Evolutionary conservation across 2,797 vertebrate species (phyloP).

Genomic region (Eremophila alpestris): DNA sequence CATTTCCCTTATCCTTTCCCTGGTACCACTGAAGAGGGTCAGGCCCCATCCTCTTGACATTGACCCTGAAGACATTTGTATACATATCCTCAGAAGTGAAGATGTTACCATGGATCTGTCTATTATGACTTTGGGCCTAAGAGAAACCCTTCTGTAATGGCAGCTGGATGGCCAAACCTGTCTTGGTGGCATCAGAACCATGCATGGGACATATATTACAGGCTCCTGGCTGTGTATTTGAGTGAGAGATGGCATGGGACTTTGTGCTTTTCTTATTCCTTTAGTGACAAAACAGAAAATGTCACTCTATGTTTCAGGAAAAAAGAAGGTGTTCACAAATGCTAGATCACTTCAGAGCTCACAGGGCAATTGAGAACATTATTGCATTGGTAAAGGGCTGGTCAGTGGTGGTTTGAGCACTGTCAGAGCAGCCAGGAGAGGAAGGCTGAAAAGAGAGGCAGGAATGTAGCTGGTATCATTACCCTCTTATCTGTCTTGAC

Average conservation of each 20-base stretch:
- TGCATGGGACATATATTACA: not conserved
- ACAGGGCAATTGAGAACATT: not conserved
- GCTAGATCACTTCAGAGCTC: not conserved
- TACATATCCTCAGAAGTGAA: not conserved
- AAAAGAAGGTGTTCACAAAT: not conserved
- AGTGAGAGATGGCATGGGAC: not conserved
- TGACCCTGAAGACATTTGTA: not conserved
- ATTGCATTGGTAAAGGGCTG: not conserved
- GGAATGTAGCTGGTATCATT: not conserved
- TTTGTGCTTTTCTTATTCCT: not conserved
- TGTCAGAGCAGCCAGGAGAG: not conserved
- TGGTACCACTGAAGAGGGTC: not conserved
- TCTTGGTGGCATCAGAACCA: not conserved
- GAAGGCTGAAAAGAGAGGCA: not conserved
- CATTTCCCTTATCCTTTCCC: not conserved
- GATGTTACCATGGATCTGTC: no score
- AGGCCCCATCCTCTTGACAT: not conserved
- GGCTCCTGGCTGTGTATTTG: not conserved
- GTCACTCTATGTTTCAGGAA: not conserved
- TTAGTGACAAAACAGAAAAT: not conserved
- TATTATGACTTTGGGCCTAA: not conserved
- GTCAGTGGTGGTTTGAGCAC: not conserved
- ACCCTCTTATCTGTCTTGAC: not conserved
- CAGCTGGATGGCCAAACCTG: not conserved
- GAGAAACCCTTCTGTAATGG: not conserved